phyloP scores from a whole-genome alignment of 2,888 invertebrate genomes.

The Anorthoa munda region DNA sequence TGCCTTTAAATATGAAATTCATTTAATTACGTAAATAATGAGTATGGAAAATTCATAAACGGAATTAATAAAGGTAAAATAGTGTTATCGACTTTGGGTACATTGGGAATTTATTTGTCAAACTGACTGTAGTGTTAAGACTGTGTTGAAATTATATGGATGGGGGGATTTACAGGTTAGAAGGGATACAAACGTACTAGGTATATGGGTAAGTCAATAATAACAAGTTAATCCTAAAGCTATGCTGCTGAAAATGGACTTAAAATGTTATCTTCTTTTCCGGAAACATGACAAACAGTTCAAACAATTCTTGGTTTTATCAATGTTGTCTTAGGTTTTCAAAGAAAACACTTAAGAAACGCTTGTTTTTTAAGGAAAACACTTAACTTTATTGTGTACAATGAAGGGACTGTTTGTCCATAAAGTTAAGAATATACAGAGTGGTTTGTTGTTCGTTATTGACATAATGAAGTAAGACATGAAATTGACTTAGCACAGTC shows the following conservation, averaged over 20 bases:
- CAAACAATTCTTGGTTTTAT: constrained; percentile 43
- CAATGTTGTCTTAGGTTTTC: constrained; percentile 26
- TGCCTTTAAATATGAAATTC: no score
- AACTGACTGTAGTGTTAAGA: no score
- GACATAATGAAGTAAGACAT: constrained; percentile 16
- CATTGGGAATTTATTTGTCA: no score
- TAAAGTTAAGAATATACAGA: constrained; percentile 20
- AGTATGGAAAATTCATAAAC: no score
- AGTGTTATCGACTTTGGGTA: no score
- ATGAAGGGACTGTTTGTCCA: constrained; percentile 19
- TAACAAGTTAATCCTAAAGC: background rate
- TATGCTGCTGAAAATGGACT: background rate
- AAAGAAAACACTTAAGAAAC: constrained; percentile 34
- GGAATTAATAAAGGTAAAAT: no score
- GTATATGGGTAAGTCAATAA: background rate
- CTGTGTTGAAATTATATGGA: no score
- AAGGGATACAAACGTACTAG: background rate
- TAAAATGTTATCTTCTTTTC: constrained; percentile 26
- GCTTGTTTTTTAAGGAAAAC: constrained; percentile 40
- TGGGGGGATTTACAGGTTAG: no score
- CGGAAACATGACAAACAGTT: constrained; percentile 26
- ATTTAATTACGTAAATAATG: no score
- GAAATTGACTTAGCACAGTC: constrained; percentile 15
- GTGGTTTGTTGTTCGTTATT: constrained; percentile 37
- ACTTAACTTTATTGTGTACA: constrained; percentile 24